Conservation (phyloP, 1,140 invertebrate genomes). For the Bombus sibiricus region DNA sequence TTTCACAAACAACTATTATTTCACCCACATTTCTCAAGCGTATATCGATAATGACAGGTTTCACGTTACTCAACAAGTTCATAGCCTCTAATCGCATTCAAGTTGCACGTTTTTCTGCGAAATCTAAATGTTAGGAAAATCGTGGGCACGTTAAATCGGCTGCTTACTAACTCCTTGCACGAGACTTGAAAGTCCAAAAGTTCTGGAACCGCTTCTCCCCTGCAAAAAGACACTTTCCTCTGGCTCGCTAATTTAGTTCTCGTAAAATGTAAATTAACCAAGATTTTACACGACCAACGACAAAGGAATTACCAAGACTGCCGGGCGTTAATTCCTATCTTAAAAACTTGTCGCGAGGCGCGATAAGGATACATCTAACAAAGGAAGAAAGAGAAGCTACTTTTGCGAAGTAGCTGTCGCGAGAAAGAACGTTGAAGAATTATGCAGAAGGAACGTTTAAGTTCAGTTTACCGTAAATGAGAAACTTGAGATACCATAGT, state of each 20-base stretch:
- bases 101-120: not conserved
- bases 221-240: not conserved
- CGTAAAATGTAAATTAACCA: slow-evolving; percentile 29
- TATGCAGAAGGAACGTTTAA: not conserved
- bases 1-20: too few species aligned
- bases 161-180: slow-evolving; percentile 11
- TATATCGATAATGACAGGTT: not conserved
- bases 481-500: not conserved
- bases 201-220: too few species aligned
- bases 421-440: not conserved
- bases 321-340: not conserved
- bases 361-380: not conserved
- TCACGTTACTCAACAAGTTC: slow-evolving; percentile 15
- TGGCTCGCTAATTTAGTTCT: slow-evolving; percentile 16
- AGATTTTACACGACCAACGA: not conserved
- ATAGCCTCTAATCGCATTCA: not conserved
- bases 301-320: slow-evolving; percentile 5
- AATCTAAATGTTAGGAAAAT: slow-evolving; percentile 17
- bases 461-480: not conserved
- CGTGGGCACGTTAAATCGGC: too few species aligned
- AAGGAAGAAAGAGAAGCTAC: not conserved
- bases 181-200: not conserved
- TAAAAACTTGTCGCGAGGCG: not conserved
- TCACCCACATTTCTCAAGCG: not conserved
- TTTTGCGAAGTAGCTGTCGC: not conserved